Base-by-base conservation (phyloP, 2,888 invertebrate species). In the Scaptomyza tumidula region DNA sequence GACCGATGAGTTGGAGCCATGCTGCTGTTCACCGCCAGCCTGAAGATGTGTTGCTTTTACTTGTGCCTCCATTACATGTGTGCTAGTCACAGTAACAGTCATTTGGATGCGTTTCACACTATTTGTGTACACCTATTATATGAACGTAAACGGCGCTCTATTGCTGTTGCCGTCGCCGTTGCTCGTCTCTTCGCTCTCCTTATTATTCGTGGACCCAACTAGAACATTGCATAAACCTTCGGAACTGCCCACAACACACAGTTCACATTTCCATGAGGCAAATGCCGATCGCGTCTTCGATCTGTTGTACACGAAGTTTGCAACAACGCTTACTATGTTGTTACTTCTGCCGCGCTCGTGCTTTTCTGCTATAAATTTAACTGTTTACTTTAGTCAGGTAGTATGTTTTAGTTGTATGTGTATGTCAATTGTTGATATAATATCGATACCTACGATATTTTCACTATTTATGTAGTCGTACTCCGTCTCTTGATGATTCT, bases 51-150 rank as follows among this genome's bases (percentile, higher is more conserved):
- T 88, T 75, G 88, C 80, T 86, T 89, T 90, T 61, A 86, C 80
- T 87, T 90, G 90, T 76, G 89, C 84, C 79, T 91, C 91, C 91
- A 91, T 91, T 71, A 83, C 85, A 81, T 90, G 86, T 72, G 89
- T 81, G 63, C 85, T 86, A 80, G 86, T 89, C 71, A 91, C 75
- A 75, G 75, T 75, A 49, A 75, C 91, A 80, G 91, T 91, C 91
- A 91, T 91, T 87, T 88, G 90, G 81, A 71, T 74, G 77, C 66
- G 68, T 57, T 67, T 58, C 63, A 55, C 69, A 66, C 76, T 71
- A 50, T 56, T 74, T 63, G 71, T 71, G 58, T 66, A 74, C 55
- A 57, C 64, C 49, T 59, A 46, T 46, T 71, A 60, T 68, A 65
- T 62, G 61, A 74, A 71, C 60, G 58, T 65, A 43, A 70, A 67